phyloP scores from a whole-genome alignment of 2,797 vertebrate genomes.

The Petrocephalus sullivani region DNA sequence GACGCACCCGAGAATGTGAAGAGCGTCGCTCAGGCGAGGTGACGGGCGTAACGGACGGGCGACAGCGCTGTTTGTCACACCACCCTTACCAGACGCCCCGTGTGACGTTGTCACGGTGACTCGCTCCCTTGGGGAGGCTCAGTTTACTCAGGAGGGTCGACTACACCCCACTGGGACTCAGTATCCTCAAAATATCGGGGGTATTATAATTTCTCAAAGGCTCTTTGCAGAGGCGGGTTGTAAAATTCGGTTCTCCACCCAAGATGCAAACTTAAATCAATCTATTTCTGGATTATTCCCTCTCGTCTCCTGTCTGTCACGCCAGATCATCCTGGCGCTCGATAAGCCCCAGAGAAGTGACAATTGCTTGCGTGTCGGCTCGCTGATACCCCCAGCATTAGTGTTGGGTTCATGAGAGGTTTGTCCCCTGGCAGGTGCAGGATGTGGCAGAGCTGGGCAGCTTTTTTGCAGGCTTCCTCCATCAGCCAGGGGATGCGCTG shows the following conservation, averaged over 20 bases:
- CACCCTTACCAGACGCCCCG: background rate
- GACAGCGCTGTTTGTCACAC: background rate
- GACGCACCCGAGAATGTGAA: background rate
- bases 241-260: background rate
- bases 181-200: background rate
- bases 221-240: background rate
- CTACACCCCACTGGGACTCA: background rate
- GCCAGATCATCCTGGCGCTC: background rate
- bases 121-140: background rate
- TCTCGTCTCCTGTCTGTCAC: background rate
- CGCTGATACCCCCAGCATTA: background rate
- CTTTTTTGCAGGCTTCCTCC: slow-evolving; percentile 83
- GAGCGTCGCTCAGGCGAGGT: background rate
- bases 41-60: background rate
- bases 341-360: background rate
- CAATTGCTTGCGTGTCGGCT: background rate
- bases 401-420: slow-evolving; percentile 36
- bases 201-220: background rate
- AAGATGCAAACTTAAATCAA: background rate
- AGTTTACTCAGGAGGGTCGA: background rate
- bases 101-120: background rate
- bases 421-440: slow-evolving; percentile 70
- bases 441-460: slow-evolving; percentile 82
- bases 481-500: slow-evolving; percentile 67
- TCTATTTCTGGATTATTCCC: slow-evolving; percentile 18